A percentile compares a stretch with the other conserved stretches of the same genome.
These are phyloP conservation scores for Phalacrocorax carbo DNA, from an alignment of 2,113 vertebrate species.

Conservation along the genomic window DNA sequence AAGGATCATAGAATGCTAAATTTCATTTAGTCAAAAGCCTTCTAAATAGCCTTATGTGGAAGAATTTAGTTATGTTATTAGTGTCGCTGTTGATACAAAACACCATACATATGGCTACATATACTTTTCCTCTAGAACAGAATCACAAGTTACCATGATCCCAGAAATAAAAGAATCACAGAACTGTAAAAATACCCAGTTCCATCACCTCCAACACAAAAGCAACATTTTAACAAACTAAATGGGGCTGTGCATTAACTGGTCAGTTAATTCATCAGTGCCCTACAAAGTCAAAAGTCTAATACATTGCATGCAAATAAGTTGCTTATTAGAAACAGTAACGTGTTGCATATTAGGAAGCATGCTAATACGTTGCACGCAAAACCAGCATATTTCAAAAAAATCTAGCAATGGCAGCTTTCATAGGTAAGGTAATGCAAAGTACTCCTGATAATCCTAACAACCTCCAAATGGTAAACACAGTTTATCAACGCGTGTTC, in stretches of 20 bases:
- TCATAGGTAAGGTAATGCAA: neutral
- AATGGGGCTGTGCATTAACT: neutral
- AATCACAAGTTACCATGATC: neutral
- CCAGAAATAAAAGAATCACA: neutral
- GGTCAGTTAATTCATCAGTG: neutral
- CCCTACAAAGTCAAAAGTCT: neutral
- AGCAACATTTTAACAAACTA: neutral
- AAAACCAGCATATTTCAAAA: neutral
- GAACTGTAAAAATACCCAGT: neutral
- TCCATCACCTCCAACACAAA: neutral
- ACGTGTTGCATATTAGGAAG: neutral
- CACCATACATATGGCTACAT: neutral
- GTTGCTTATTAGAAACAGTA: neutral
- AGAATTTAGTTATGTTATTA: slow-evolving; percentile 9
- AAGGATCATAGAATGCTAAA: neutral
- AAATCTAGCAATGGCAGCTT: neutral
- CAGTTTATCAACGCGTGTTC: neutral
- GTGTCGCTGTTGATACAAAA: slow-evolving; percentile 22
- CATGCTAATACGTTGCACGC: neutral
- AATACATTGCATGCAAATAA: neutral
- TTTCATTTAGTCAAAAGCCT: slow-evolving; percentile 14
- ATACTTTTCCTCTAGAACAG: neutral
- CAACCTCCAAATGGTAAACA: neutral
- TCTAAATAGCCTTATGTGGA: neutral
- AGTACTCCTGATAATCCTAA: neutral